phyloP scores from a whole-genome alignment of 2,888 invertebrate species.

The Timema cristinae region DNA sequence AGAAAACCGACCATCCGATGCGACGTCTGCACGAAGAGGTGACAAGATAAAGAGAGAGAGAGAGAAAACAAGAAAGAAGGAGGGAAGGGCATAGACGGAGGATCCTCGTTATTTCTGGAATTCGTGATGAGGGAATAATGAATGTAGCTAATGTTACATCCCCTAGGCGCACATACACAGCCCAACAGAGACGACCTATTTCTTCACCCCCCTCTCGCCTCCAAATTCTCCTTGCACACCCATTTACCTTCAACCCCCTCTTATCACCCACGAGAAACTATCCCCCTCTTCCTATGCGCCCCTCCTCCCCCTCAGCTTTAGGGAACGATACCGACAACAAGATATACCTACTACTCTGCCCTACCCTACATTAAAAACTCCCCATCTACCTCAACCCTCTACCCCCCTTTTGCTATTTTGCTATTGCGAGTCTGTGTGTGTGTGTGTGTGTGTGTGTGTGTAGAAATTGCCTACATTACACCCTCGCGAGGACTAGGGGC shows the following conservation, averaged over 20 bases:
- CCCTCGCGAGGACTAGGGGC: too few species aligned
- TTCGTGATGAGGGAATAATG: slow-evolving; percentile 17
- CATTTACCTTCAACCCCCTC: too few species aligned
- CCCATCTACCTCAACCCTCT: neutral
- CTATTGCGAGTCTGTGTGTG: neutral
- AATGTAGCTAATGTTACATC: slow-evolving; percentile 15
- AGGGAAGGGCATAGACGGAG: neutral
- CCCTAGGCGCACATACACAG: neutral
- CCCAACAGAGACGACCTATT: neutral
- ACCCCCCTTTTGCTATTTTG: neutral
- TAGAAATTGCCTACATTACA: neutral
- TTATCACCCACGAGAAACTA: too few species aligned
- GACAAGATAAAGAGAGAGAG: neutral
- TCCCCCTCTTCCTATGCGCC: too few species aligned
- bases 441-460: slow-evolving; percentile 1
- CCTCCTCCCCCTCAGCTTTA: too few species aligned
- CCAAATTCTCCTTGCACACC: neutral
- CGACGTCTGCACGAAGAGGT: neutral
- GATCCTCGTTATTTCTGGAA: slow-evolving; percentile 9
- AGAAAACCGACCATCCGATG: slow-evolving; percentile 12
- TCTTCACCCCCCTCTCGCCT: neutral
- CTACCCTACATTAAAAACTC: too few species aligned
- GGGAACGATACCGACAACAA: too few species aligned
- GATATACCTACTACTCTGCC: too few species aligned
- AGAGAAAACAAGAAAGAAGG: neutral